Percentiles rank a stretch among this genome's conserved stretches.
Evolutionary conservation across 2,113 vertebrate species (phyloP).

Genomic region (Oriolus oriolus): DNA sequence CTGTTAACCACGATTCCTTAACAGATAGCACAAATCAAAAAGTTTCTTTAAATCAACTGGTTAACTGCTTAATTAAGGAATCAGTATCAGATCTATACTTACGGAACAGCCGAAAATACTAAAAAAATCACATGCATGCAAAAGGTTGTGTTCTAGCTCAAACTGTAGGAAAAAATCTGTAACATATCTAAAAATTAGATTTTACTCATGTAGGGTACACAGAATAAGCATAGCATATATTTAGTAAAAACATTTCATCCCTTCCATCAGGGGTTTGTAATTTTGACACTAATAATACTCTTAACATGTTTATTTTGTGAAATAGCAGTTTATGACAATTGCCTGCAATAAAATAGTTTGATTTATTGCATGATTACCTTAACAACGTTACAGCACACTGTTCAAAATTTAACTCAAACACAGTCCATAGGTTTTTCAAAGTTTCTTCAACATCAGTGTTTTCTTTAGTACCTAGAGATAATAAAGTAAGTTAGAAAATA

Average conservation of each 20-base stretch:
- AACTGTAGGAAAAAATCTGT: neutral
- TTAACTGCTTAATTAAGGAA: neutral
- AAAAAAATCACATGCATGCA: neutral
- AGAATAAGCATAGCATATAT: neutral
- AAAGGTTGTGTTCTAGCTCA: neutral
- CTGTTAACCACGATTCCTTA: neutral
- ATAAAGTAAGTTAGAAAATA: neutral
- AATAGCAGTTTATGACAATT: neutral
- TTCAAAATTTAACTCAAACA: constrained; percentile 76
- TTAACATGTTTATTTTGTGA: neutral
- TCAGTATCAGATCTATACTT: neutral
- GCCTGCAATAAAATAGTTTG: neutral
- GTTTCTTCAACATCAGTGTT: constrained; percentile 72
- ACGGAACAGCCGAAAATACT: neutral
- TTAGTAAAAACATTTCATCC: neutral
- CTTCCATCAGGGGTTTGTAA: neutral
- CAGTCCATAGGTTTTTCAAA: constrained; percentile 78
- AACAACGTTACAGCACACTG: constrained; percentile 76
- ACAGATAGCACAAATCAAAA: neutral
- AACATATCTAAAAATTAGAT: neutral
- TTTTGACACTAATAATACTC: neutral
- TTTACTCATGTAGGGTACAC: neutral
- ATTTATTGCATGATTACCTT: constrained; percentile 74
- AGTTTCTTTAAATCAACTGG: neutral
- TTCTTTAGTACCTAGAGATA: constrained; percentile 77